These are phyloP conservation scores for Aplysina aerophoba DNA, from an alignment of 37 sponge, comb jelly and placozoan species.

Conservation along the genomic window DNA sequence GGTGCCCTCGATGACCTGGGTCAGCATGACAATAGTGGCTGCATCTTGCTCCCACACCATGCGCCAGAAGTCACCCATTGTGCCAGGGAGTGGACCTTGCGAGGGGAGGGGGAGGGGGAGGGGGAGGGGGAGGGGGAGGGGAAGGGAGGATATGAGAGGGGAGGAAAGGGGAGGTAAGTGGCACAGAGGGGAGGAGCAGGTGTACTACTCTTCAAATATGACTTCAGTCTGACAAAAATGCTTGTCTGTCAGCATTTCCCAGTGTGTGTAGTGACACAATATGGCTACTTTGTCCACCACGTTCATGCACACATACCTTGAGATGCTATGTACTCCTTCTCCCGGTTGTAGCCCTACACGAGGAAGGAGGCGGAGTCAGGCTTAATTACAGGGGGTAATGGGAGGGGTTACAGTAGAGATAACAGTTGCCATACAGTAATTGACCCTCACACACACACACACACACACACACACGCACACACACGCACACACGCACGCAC, in stretches of 20 bases:
- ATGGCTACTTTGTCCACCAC: constrained; percentile 66
- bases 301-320: constrained; percentile 66
- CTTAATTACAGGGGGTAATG: background rate
- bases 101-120: background rate
- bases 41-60: constrained; percentile 31
- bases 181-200: background rate
- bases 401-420: background rate
- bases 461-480: background rate
- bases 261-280: background rate
- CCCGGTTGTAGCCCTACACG: constrained; percentile 68
- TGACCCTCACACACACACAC: too few relatives aligned
- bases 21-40: constrained; percentile 7
- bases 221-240: too few relatives aligned
- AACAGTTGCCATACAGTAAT: background rate
- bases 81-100: constrained; percentile 13
- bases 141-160: background rate
- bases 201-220: background rate
- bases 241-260: background rate
- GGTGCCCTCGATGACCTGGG: constrained; percentile 19
- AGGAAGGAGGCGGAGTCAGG: background rate
- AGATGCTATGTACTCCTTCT: constrained; percentile 87
- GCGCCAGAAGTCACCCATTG: constrained; percentile 27
- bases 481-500: background rate
- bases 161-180: background rate
- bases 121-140: constrained; percentile 8